These are phyloP conservation scores for Drosophila anceps DNA, from an alignment of 2,888 invertebrate species.

Conservation along the genomic window DNA sequence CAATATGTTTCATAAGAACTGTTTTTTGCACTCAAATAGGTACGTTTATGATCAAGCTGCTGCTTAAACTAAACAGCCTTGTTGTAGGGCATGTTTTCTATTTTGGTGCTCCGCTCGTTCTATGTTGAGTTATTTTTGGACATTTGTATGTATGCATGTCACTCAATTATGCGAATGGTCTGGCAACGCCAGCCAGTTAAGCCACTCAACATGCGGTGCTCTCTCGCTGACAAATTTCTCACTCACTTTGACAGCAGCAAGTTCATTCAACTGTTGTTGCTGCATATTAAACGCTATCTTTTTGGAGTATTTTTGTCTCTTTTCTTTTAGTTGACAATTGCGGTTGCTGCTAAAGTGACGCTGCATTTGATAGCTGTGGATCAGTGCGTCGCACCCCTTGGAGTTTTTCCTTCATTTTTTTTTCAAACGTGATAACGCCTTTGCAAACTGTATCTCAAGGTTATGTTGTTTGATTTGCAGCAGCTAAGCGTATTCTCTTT, in stretches of 20 bases:
- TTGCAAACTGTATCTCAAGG: slow-evolving; percentile 64
- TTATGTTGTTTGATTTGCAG: slow-evolving; percentile 19
- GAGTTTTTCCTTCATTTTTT: slow-evolving; percentile 12
- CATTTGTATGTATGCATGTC: slow-evolving; percentile 17
- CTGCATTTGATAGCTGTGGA: slow-evolving; percentile 15
- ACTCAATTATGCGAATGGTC: slow-evolving; percentile 39
- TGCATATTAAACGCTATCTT: slow-evolving; percentile 20
- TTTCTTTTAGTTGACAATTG: slow-evolving; percentile 12
- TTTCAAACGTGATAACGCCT: slow-evolving; percentile 42
- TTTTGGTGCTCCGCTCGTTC: slow-evolving; percentile 1
- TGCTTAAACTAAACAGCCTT: slow-evolving; percentile 9
- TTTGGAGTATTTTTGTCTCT: slow-evolving; percentile 8
- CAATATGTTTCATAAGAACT: slow-evolving; percentile 59
- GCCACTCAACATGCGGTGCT: slow-evolving; percentile 30
- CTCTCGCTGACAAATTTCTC: slow-evolving; percentile 1
- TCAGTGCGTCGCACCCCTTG: neutral
- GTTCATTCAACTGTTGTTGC: slow-evolving; percentile 55
- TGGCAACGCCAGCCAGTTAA: slow-evolving; percentile 37
- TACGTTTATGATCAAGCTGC: neutral
- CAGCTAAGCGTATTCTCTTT: slow-evolving; percentile 41
- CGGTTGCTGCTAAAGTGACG: slow-evolving; percentile 18
- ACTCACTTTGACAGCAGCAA: slow-evolving; percentile 25
- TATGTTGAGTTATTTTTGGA: slow-evolving; percentile 63
- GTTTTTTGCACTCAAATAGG: neutral
- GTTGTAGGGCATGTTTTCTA: slow-evolving; percentile 12